Conservation (phyloP, 2,797 vertebrate genomes). For the Podargus strigoides region DNA sequence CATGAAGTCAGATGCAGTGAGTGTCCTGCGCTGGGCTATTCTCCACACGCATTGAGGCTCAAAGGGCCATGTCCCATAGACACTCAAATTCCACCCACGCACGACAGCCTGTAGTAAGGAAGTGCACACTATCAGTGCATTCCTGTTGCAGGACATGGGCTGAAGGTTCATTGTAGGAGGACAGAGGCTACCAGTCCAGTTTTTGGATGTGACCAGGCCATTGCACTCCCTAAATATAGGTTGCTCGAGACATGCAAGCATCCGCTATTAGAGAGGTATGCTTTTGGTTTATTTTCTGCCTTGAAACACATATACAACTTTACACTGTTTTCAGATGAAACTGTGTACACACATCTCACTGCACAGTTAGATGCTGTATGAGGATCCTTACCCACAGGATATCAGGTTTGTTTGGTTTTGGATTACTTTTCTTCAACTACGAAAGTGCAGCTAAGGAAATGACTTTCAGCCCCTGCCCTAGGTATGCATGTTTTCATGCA, state of each 20-base stretch:
- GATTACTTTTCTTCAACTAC: neutral
- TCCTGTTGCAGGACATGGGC: neutral
- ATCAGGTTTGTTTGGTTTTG: neutral
- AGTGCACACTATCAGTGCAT: rapidly evolving
- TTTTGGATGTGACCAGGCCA: neutral
- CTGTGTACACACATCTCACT: neutral
- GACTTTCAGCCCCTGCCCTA: neutral
- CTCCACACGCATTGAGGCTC: neutral
- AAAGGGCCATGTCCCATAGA: neutral
- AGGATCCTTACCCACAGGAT: neutral
- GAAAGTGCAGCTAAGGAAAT: neutral
- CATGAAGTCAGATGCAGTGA: neutral
- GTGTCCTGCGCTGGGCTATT: neutral
- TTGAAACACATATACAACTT: neutral
- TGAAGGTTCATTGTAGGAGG: neutral
- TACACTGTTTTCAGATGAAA: neutral
- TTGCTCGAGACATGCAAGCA: neutral
- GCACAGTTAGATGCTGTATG: neutral
- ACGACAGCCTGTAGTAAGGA: neutral
- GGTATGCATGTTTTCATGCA: neutral
- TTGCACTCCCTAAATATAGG: neutral
- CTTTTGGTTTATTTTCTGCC: neutral
- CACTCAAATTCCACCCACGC: neutral
- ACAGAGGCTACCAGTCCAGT: rapidly evolving
- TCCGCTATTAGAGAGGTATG: neutral